Evolutionary conservation across 2,797 vertebrate species (phyloP).

Genomic region (Tympanoctomys barrerae): DNA sequence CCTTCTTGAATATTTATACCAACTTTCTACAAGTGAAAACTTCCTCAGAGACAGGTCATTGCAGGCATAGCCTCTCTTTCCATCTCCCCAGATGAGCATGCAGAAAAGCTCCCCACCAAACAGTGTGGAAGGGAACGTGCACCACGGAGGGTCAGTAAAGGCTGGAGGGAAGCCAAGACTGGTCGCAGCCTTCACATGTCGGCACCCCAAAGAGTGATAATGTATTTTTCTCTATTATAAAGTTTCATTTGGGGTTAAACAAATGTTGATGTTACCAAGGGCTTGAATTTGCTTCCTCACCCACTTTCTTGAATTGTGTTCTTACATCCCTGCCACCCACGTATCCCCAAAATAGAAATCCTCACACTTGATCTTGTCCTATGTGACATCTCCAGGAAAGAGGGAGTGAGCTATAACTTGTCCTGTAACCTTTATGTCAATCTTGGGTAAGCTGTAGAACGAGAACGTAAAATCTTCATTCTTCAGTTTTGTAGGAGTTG

Average conservation of each 20-base stretch:
- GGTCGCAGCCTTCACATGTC: background rate
- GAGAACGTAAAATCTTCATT: background rate
- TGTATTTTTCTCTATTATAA: background rate
- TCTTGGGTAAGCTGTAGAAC: background rate
- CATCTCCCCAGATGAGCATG: background rate
- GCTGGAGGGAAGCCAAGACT: background rate
- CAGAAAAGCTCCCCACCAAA: background rate
- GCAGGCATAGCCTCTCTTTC: background rate
- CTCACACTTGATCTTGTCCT: background rate
- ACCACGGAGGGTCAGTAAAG: background rate
- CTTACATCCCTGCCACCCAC: background rate
- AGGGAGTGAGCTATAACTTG: background rate
- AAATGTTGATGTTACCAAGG: background rate
- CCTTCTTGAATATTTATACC: background rate
- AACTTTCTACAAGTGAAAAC: background rate
- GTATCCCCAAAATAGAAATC: background rate
- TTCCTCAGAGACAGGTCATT: background rate
- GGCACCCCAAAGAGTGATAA: background rate
- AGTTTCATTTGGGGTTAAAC: constrained; percentile 8
- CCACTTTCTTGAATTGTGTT: background rate
- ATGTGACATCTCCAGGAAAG: accelerated
- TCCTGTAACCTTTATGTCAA: background rate
- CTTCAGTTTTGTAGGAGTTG: background rate
- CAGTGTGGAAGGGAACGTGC: background rate
- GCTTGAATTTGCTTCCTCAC: background rate